Conservation (phyloP, 2,797 vertebrate genomes). For the Argyrosomus regius region DNA sequence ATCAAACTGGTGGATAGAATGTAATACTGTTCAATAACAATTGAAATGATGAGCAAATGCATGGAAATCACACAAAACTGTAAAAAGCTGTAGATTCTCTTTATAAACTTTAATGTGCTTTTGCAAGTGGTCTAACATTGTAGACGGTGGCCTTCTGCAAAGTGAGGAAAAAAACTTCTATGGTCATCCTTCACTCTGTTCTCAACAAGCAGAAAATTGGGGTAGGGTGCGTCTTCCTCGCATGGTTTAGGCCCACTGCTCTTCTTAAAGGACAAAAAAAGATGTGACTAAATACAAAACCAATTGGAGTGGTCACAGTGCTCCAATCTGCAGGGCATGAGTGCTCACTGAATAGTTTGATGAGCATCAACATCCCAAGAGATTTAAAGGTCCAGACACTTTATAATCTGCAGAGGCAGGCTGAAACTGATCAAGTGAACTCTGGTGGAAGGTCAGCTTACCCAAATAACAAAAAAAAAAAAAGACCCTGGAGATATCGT, state of each 20-base stretch:
- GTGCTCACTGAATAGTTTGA: slow-evolving; percentile 36
- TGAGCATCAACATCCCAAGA: slow-evolving; percentile 41
- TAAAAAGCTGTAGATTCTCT: neutral
- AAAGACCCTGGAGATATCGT: neutral
- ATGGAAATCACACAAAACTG: neutral
- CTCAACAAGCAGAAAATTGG: slow-evolving; percentile 62
- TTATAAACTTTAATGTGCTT: slow-evolving; percentile 15
- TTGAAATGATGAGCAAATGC: neutral
- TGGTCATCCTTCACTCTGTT: slow-evolving; percentile 58
- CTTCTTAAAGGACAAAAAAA: slow-evolving; percentile 53
- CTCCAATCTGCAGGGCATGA: slow-evolving; percentile 42
- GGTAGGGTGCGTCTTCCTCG: slow-evolving; percentile 44
- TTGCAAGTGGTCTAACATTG: neutral
- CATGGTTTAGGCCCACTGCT: slow-evolving; percentile 57
- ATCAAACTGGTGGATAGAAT: neutral
- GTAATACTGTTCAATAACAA: neutral
- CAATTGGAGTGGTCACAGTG: slow-evolving; percentile 51
- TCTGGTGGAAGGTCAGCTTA: slow-evolving; percentile 27
- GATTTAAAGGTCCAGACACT: slow-evolving; percentile 47
- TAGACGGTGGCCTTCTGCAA: slow-evolving; percentile 8
- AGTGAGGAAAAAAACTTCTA: slow-evolving; percentile 20
- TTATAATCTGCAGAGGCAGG: slow-evolving; percentile 25
- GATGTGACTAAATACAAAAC: slow-evolving; percentile 61
- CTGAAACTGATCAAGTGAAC: slow-evolving; percentile 36
- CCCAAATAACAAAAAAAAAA: slow-evolving; percentile 3